Evolutionary conservation across 2,888 invertebrate species (phyloP).

Genomic region (Sipha maydis): DNA sequence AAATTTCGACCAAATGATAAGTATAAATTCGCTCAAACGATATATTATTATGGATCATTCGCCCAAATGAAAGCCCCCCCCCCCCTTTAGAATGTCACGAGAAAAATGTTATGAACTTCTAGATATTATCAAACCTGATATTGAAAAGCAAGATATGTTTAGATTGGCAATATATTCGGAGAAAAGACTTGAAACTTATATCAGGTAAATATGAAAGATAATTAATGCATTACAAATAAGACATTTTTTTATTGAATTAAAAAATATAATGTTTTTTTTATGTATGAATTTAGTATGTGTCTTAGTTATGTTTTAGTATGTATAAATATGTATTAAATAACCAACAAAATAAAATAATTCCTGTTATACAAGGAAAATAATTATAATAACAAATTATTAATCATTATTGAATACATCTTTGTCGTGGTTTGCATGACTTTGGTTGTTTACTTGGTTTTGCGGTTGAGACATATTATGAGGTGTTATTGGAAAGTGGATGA

Average conservation of each 20-base stretch:
- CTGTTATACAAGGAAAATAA: background rate
- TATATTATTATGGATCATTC: too few species aligned
- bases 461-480: too few species aligned
- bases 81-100: background rate
- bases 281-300: background rate
- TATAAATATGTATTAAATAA: background rate
- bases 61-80: too few species aligned
- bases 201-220: background rate
- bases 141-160: background rate
- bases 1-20: too few species aligned
- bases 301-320: too few species aligned
- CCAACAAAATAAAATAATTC: background rate
- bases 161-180: background rate
- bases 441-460: too few species aligned
- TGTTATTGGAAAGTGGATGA: too few species aligned
- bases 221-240: background rate
- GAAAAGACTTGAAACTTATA: background rate
- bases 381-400: background rate
- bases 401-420: background rate
- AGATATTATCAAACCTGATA: background rate
- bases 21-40: too few species aligned
- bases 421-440: too few species aligned
- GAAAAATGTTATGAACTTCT: background rate
- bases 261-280: background rate
- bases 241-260: background rate